Percentiles rank a stretch among this genome's conserved stretches.
Conservation (phyloP, 2,113 vertebrate genomes). For the Vimba vimba region DNA sequence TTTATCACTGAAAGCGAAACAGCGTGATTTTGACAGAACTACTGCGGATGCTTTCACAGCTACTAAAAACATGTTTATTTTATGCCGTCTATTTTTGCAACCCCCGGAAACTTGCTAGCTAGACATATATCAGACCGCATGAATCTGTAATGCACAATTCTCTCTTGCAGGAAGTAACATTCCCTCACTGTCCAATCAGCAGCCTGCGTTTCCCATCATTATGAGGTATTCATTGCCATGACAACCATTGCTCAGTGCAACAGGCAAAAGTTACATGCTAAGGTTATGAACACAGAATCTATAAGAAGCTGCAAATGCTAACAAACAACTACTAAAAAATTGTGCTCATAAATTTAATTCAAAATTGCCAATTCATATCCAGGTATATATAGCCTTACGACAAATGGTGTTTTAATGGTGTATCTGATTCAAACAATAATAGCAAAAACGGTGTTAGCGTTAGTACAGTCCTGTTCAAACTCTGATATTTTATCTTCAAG, state of each 20-base stretch:
- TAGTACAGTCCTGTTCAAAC: background rate
- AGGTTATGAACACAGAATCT: conserved; percentile 52
- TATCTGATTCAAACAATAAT: background rate
- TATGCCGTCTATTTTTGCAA: background rate
- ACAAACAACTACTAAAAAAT: conserved; percentile 20
- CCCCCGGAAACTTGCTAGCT: background rate
- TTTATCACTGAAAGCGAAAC: background rate
- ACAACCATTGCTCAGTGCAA: conserved; percentile 68
- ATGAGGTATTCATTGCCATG: conserved; percentile 64
- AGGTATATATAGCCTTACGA: background rate
- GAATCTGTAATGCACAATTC: conserved; percentile 5
- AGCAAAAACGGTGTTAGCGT: background rate
- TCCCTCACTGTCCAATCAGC: conserved; percentile 67
- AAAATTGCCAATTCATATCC: no score
- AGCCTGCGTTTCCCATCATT: conserved; percentile 59
- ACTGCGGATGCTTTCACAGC: background rate
- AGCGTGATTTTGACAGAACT: background rate
- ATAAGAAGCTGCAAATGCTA: conserved; percentile 33
- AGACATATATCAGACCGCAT: conserved; percentile 23
- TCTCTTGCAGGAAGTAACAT: conserved; percentile 64
- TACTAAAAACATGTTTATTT: conserved; percentile 12
- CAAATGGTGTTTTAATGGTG: background rate
- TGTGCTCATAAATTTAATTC: background rate
- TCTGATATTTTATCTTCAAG: background rate
- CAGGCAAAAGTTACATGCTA: conserved; percentile 50